Base-by-base conservation (phyloP, 2,113 vertebrate species). In the Corynorhinus townsendii region DNA sequence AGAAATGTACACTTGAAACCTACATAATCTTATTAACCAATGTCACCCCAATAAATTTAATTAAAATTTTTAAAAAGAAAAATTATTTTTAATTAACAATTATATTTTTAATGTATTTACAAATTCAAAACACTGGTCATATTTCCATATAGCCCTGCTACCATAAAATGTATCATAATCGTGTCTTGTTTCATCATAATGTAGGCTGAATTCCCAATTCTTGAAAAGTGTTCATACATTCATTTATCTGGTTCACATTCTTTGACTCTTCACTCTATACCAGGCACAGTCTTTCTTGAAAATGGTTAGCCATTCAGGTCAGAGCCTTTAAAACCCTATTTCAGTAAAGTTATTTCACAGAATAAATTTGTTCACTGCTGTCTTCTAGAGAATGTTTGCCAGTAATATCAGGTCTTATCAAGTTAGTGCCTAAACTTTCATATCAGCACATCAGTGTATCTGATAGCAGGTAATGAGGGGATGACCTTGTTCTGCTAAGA, bases 291-390 rank as follows among this genome's bases (percentile, higher is more conserved):
- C 64, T 35, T 35, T 90, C 91, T 85, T 11, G 4, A 30, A 85
- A 95, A 86, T 75, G 6, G 54, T 81, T 90, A 86, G 43, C 14
- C 64, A 71, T 92, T 95, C 81, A 89, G n/a, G 73, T 90, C 45
- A 96, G 17, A 90, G 92, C 49, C 54, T 96, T 90, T 94, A 86
- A 91, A 95, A 86, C 12, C 40, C 54, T 75, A 92, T 96, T 96
- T 95, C 64, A 54, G 71, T 82, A 17, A 95, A 95, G 96, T 95
- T 96, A 97, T 97, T 96, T 97, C 73, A 92, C 92, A 94, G 85
- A 96, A 96, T 89, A 97, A 96, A 97, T 97, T 96, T 97, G 73
- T 77, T 96, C 88, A 76, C 81, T 91, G 77, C 77, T 96, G 54
- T 97, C 95, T 95, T n/a, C 69, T 82, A 11, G 20, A 85, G 69